Evolutionary conservation across 2,888 invertebrate species (phyloP).

Genomic region (Tipula lateralis): DNA sequence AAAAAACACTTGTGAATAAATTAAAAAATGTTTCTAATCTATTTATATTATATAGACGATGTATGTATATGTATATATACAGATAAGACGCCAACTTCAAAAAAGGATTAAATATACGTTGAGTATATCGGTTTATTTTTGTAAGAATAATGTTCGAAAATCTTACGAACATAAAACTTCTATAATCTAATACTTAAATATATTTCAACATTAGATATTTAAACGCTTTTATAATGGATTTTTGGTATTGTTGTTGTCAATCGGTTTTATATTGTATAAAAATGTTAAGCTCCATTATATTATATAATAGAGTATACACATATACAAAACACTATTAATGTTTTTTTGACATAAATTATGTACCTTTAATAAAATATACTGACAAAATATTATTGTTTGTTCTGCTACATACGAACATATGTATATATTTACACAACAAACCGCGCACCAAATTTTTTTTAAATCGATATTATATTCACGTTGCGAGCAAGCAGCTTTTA

Average conservation of each 20-base stretch:
- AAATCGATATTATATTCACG: neutral
- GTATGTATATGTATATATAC: neutral
- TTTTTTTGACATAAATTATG: constrained; percentile 2
- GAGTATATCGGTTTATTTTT: neutral
- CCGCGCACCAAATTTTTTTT: neutral
- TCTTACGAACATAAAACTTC: neutral
- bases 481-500: neutral
- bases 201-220: neutral
- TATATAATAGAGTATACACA: neutral
- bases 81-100: neutral
- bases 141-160: neutral
- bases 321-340: neutral
- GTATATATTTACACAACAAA: neutral
- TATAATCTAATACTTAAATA: neutral
- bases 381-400: constrained; percentile 1
- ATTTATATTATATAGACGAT: neutral
- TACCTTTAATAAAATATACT: neutral
- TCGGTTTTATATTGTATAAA: neutral
- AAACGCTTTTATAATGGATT: neutral
- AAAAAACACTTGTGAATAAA: neutral
- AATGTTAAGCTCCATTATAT: neutral
- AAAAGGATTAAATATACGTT: neutral
- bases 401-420: neutral
- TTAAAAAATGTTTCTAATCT: neutral
- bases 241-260: neutral